These are phyloP conservation scores for Anthophora plumipes DNA, from an alignment of 2,888 invertebrate genomes.

Conservation along the genomic window DNA sequence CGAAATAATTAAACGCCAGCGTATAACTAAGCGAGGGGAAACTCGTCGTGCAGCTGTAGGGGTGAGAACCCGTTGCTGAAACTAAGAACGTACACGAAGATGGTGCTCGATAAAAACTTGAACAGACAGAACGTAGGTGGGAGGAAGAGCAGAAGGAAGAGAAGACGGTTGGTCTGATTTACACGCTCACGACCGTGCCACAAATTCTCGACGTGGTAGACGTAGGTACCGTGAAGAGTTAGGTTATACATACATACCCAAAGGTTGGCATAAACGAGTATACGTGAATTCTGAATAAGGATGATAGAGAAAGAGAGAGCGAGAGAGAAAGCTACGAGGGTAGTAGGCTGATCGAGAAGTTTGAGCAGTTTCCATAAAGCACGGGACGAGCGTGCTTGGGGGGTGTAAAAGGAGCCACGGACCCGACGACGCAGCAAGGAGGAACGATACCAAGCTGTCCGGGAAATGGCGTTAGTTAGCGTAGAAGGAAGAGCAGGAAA, in stretches of 20 bases:
- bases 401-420: not conserved
- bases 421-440: conserved; percentile 12
- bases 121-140: too few relatives aligned
- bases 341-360: conserved; percentile 38
- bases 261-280: conserved; percentile 21
- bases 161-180: conserved; percentile 32
- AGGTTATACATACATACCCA: not conserved
- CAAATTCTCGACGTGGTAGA: conserved; percentile 4
- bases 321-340: too few relatives aligned
- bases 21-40: not conserved
- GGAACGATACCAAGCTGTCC: conserved; percentile 13
- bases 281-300: conserved; percentile 10
- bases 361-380: conserved; percentile 41
- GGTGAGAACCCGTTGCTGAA: not conserved
- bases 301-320: not conserved
- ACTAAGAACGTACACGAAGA: conserved; percentile 4
- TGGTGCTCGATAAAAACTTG: conserved; percentile 33
- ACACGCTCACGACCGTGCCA: conserved; percentile 2
- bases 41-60: not conserved
- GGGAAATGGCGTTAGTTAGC: conserved; percentile 51
- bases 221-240: not conserved
- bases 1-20: conserved; percentile 5
- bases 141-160: too few relatives aligned
- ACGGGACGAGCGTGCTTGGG: conserved; percentile 18
- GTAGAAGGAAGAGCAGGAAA: conserved; percentile 17